These are phyloP conservation scores for Halictus rubicundus DNA, from an alignment of 1,140 invertebrate species.

Conservation along the genomic window DNA sequence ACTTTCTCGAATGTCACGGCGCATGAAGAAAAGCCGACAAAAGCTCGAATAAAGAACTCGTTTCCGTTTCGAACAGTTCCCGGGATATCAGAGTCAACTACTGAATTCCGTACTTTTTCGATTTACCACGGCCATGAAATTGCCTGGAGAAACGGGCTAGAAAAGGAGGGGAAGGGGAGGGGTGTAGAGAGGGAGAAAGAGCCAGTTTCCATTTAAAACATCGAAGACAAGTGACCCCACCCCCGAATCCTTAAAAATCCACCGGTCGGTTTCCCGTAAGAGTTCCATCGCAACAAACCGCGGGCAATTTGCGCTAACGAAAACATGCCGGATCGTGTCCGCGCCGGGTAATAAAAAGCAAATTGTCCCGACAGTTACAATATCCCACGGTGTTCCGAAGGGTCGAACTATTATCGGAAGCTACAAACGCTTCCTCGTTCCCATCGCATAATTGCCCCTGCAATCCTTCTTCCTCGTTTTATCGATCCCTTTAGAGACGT, in stretches of 20 bases:
- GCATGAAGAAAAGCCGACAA: no score
- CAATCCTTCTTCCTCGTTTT: no score
- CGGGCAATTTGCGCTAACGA: neutral
- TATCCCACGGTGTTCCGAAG: neutral
- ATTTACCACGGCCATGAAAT: slow-evolving; percentile 2
- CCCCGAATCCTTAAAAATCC: neutral
- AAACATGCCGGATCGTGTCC: neutral
- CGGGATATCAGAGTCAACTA: neutral
- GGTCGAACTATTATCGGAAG: neutral
- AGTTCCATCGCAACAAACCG: neutral
- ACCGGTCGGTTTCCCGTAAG: neutral
- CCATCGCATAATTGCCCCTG: no score
- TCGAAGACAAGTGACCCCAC: neutral
- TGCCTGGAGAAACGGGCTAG: no score
- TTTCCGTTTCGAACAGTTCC: no score
- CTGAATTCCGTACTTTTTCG: neutral
- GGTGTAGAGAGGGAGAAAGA: no score
- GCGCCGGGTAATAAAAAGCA: neutral
- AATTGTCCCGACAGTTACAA: slow-evolving; percentile 1
- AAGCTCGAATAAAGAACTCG: no score
- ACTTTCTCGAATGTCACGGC: no score
- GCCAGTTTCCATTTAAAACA: slow-evolving; percentile 1
- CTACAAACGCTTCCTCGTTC: no score
- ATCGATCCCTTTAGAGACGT: no score
- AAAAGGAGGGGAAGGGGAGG: no score